phyloP scores from a whole-genome alignment of 2,113 vertebrate genomes.

The Crotalus tigris region DNA sequence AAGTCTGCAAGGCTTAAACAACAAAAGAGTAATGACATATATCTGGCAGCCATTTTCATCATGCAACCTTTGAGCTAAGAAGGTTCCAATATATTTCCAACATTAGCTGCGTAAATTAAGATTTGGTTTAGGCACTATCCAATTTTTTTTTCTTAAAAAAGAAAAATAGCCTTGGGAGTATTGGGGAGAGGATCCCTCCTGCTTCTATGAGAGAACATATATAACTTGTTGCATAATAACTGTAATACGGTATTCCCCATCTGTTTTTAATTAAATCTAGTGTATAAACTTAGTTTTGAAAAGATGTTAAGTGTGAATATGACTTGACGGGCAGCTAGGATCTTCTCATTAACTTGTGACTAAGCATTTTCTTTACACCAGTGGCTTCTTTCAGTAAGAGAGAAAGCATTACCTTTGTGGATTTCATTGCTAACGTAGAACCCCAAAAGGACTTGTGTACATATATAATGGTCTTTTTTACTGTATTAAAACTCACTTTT shows the following conservation, averaged over 20 bases:
- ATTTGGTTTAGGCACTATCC: background rate
- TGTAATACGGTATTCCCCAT: background rate
- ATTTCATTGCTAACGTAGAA: conserved; percentile 40
- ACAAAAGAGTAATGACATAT: background rate
- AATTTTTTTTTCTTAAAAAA: background rate
- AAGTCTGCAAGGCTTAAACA: background rate
- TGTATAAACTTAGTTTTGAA: background rate
- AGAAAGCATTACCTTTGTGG: conserved; percentile 23
- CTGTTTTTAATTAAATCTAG: background rate
- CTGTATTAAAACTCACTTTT: conserved; percentile 75
- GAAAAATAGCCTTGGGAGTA: background rate
- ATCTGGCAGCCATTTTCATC: background rate
- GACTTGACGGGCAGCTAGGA: conserved; percentile 13
- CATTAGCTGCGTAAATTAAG: background rate
- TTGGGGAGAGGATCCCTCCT: too few relatives aligned
- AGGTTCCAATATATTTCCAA: background rate
- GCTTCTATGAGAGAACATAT: too few relatives aligned
- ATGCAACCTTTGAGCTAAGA: background rate
- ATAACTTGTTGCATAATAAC: background rate
- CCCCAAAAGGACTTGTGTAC: conserved; percentile 57
- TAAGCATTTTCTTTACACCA: background rate
- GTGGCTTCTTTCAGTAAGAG: background rate
- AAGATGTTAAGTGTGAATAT: background rate
- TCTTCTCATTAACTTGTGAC: background rate
- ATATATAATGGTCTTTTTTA: conserved; percentile 66